A percentile compares a stretch with the other conserved stretches of the same genome.
Conservation (phyloP, 2,113 vertebrate genomes). For the Nyctibius bracteatus region DNA sequence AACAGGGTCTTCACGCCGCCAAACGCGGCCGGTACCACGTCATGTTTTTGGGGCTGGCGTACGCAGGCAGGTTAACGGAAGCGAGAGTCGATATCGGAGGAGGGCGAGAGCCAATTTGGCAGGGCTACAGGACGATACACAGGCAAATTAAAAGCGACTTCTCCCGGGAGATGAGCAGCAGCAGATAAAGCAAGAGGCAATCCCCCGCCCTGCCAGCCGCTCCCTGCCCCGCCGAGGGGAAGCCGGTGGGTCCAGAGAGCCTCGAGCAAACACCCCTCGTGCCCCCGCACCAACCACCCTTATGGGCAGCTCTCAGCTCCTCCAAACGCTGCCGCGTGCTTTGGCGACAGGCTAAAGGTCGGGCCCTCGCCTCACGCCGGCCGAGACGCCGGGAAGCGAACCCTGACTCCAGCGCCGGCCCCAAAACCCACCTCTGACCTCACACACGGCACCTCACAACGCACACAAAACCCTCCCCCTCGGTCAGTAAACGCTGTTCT, state of each 20-base stretch:
- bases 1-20: rapidly evolving
- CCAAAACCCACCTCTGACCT: background rate
- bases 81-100: rapidly evolving
- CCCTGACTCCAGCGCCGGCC: rapidly evolving
- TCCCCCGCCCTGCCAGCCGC: background rate
- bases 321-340: rapidly evolving
- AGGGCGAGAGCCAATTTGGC: background rate
- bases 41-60: background rate
- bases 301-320: background rate
- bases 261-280: background rate
- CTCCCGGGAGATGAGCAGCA: background rate
- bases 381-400: rapidly evolving
- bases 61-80: background rate
- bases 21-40: rapidly evolving
- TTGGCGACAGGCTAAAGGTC: background rate
- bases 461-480: background rate
- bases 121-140: rapidly evolving
- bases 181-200: background rate
- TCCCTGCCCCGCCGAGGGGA: background rate
- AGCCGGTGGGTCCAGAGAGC: background rate
- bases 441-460: background rate
- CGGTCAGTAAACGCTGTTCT: rapidly evolving
- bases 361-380: rapidly evolving
- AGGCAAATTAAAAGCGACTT: background rate
- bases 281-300: rapidly evolving